phyloP scores from a whole-genome alignment of 2,113 vertebrate genomes.

The Phyllostomus discolor region DNA sequence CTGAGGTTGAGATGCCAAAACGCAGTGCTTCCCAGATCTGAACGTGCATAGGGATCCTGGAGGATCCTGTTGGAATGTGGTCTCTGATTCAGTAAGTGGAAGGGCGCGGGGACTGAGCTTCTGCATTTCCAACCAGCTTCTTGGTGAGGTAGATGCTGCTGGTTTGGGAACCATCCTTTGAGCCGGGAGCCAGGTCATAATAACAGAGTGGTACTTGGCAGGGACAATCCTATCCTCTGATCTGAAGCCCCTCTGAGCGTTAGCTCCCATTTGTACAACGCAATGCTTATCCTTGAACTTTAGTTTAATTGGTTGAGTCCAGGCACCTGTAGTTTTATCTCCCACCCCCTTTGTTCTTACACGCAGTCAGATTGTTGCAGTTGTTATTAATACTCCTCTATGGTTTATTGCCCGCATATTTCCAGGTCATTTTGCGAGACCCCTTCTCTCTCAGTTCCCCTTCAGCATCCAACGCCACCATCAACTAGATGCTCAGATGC shows the following conservation, averaged over 20 bases:
- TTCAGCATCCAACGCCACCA: background rate
- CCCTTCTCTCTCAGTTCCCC: background rate
- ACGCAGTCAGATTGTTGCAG: background rate
- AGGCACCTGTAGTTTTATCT: background rate
- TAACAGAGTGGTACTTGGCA: too few species aligned
- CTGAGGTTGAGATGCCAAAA: background rate
- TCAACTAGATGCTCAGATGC: rapidly evolving
- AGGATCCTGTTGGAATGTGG: background rate
- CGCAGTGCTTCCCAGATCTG: rapidly evolving
- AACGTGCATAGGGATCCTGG: rapidly evolving
- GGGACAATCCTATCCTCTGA: rapidly evolving
- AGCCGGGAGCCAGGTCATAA: rapidly evolving
- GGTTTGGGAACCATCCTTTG: too few species aligned
- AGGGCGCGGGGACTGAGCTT: background rate
- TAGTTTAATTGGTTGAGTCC: background rate
- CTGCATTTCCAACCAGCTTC: background rate
- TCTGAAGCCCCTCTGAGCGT: background rate
- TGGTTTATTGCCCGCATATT: background rate
- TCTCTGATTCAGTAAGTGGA: background rate
- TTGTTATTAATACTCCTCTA: background rate
- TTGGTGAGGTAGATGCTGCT: rapidly evolving
- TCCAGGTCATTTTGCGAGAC: background rate
- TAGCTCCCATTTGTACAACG: rapidly evolving
- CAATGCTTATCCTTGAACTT: background rate
- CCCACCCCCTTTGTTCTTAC: rapidly evolving